Conservation (phyloP, 2,113 vertebrate species). For the Pachyramphus minor region DNA sequence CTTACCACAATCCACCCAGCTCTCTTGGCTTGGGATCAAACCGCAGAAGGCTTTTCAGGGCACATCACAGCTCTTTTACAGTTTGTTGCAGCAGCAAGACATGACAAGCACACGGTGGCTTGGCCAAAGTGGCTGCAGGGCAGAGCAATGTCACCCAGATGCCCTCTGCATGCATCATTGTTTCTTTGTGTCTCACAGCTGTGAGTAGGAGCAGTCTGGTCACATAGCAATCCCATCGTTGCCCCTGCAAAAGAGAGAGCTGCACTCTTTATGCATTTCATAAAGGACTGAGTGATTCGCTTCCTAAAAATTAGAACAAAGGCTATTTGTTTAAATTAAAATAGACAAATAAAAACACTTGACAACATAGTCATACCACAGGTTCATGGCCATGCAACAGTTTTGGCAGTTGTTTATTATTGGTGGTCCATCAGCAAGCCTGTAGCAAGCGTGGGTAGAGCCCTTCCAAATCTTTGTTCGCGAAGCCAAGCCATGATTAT, state of each 20-base stretch:
- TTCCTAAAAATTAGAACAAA: neutral
- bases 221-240: neutral
- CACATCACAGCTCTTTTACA: neutral
- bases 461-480: too few relatives aligned
- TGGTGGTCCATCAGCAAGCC: too few relatives aligned
- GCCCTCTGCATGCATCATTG: neutral
- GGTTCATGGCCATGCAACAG: neutral
- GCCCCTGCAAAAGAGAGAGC: too few relatives aligned
- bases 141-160: neutral
- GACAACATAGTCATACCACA: neutral
- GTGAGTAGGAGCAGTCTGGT: neutral
- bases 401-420: neutral
- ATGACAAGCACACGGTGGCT: neutral
- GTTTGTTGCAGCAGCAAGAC: neutral
- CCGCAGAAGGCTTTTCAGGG: neutral
- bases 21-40: neutral
- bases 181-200: neutral
- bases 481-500: too few relatives aligned
- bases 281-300: neutral
- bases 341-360: neutral
- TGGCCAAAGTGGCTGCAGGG: neutral
- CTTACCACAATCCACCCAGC: neutral
- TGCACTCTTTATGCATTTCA: neutral
- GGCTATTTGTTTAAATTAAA: neutral
- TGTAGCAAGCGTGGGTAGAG: too few relatives aligned